Evolutionary conservation across 1,140 invertebrate genomes (phyloP).

Genomic region (Ladona fulva): DNA sequence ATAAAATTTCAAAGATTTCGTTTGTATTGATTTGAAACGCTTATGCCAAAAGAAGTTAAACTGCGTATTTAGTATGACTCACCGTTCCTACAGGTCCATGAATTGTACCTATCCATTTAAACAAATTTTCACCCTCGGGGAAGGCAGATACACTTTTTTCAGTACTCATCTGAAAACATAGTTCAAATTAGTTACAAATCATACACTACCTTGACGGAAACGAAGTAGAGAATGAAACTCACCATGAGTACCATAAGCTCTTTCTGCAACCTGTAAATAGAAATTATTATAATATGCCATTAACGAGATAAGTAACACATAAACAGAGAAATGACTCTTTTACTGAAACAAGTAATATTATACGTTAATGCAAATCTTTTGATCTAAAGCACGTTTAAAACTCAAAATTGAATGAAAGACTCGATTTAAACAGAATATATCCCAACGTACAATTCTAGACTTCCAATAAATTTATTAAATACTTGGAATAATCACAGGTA

Average conservation of each 20-base stretch:
- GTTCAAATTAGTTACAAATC: no score
- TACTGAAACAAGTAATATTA: no score
- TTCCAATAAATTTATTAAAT: no score
- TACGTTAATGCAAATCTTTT: neutral
- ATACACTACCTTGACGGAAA: no score
- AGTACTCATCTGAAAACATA: conserved; percentile 52
- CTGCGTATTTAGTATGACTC: conserved; percentile 26
- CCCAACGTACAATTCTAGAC: no score
- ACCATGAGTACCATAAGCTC: conserved; percentile 72
- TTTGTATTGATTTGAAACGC: no score
- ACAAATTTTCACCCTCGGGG: conserved; percentile 92
- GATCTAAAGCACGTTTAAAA: neutral
- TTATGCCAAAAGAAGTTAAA: no score
- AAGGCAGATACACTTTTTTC: conserved; percentile 93
- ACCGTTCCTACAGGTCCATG: conserved; percentile 79
- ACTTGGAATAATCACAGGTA: neutral
- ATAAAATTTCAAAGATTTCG: no score
- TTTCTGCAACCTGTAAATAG: conserved; percentile 60
- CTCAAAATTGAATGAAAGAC: no score
- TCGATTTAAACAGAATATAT: neutral
- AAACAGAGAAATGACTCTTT: no score
- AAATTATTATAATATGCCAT: conserved; percentile 16
- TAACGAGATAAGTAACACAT: no score
- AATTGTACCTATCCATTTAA: conserved; percentile 93
- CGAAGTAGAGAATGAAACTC: conserved; percentile 14